Evolutionary conservation across 1,140 invertebrate genomes (phyloP).

Genomic region (Nymphalis io): DNA sequence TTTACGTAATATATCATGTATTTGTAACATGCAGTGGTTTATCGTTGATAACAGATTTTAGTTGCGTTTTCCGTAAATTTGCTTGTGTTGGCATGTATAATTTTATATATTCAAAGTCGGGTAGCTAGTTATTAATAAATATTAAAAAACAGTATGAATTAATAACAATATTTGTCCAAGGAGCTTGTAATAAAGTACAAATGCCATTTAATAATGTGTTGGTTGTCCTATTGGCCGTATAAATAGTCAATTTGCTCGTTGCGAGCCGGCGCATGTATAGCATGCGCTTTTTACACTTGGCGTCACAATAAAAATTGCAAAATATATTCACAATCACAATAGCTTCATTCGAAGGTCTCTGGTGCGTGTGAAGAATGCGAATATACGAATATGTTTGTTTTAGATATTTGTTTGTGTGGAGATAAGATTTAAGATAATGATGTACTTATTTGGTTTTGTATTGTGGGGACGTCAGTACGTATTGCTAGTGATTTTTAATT

Average conservation of each 20-base stretch:
- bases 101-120: too few species aligned
- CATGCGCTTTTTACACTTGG: slow-evolving; percentile 11
- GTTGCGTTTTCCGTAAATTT: too few species aligned
- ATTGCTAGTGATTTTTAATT: too few species aligned
- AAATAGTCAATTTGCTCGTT: neutral
- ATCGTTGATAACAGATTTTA: too few species aligned
- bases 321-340: slow-evolving; percentile 27
- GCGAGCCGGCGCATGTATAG: neutral
- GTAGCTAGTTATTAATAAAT: too few species aligned
- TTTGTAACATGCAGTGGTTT: neutral
- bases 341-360: slow-evolving; percentile 20
- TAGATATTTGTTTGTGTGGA: neutral
- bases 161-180: too few species aligned
- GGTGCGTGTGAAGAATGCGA: slow-evolving; percentile 14
- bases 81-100: too few species aligned
- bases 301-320: slow-evolving; percentile 26
- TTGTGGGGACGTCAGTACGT: too few species aligned
- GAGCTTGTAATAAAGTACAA: too few species aligned
- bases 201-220: neutral
- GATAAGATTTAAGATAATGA: slow-evolving; percentile 1
- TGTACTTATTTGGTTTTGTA: neutral
- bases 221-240: neutral
- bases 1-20: slow-evolving; percentile 20
- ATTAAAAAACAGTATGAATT: too few species aligned
- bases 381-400: slow-evolving; percentile 3